Conservation (phyloP, 2,113 vertebrate species). For the Erpornis zantholeuca region DNA sequence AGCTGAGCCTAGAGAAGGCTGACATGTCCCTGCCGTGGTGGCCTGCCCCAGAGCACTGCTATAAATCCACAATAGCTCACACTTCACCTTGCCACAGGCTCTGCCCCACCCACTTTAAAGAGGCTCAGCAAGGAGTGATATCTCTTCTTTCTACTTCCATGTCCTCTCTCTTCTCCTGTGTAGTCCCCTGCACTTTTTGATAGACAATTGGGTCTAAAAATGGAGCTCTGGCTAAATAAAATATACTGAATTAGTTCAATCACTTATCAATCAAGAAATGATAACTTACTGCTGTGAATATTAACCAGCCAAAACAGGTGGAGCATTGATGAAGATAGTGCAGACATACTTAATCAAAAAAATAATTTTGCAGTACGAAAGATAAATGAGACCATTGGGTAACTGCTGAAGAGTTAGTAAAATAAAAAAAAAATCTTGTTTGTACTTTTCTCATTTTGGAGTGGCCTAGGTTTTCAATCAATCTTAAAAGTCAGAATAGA, state of each 20-base stretch:
- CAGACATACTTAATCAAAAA: not conserved
- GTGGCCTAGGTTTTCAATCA: not conserved
- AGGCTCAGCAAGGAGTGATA: not conserved
- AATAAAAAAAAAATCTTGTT: not conserved
- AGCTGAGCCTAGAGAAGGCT: not conserved
- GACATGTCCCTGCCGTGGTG: fast-evolving
- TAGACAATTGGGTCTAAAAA: not conserved
- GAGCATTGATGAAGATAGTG: not conserved
- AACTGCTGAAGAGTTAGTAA: not conserved
- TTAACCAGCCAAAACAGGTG: not conserved
- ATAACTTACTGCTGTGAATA: not conserved
- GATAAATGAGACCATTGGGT: not conserved
- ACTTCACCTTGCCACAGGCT: not conserved
- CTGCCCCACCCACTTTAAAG: not conserved
- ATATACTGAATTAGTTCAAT: not conserved
- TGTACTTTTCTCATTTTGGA: not conserved
- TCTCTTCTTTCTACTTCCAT: not conserved
- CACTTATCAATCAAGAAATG: not conserved
- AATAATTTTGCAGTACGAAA: not conserved
- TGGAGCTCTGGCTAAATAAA: not conserved
- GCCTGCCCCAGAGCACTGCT: too few relatives aligned
- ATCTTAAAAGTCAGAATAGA: not conserved
- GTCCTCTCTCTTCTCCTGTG: not conserved
- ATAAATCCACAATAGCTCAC: not conserved
- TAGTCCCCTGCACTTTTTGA: not conserved